Base-by-base conservation (phyloP, 2,113 vertebrate species). In the Plestiodon gilberti region DNA sequence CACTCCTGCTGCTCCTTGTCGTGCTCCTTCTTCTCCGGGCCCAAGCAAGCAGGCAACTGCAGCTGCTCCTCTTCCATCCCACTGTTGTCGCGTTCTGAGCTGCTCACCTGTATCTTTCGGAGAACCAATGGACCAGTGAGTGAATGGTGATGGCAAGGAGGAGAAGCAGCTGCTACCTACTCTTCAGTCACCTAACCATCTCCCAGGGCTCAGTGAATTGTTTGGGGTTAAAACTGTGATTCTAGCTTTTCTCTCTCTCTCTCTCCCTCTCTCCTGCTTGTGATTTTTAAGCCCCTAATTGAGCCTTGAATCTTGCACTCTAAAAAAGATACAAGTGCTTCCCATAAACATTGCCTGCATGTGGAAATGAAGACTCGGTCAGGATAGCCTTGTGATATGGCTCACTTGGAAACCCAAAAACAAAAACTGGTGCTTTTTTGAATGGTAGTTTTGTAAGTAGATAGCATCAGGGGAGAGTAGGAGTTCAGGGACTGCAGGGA, bases 281-380 rank as follows among this genome's bases (percentile, higher is more conserved):
- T 23, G 38, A n/a, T 71, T 86, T 85, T 13, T 13, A 55, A 55
- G 52, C 13, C 6, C 13, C 52, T 55, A 13, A 55, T 6, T 55
- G 52, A 55, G 52, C 13, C 6, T 55, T 55, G 52, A 55, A 55
- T 55, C 52, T 76, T 9, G 73, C 23, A 33, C 22, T 43, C 52
- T 1, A 0, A 0, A 4, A n/a, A 17, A 23, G 28, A 52, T 48
- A 33, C 9, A 4, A 67, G 48, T 1, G 0, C 64, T 94, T 91
- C 89, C 91, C 40, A 75, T 59, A 74, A 48, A 48, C 92, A 35
- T 33, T 0, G 0, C 6, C 0, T 0, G 30, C 78, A 20, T 2
- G 0, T 89, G 87, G 90, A 95, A 92, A 85, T 30, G 35, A 61
- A 93, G 90, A 88, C 88, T 89, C 17, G 65, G 87, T 85, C 87